Conservation (phyloP, 2,888 invertebrate genomes). For the Xylota sylvarum region DNA sequence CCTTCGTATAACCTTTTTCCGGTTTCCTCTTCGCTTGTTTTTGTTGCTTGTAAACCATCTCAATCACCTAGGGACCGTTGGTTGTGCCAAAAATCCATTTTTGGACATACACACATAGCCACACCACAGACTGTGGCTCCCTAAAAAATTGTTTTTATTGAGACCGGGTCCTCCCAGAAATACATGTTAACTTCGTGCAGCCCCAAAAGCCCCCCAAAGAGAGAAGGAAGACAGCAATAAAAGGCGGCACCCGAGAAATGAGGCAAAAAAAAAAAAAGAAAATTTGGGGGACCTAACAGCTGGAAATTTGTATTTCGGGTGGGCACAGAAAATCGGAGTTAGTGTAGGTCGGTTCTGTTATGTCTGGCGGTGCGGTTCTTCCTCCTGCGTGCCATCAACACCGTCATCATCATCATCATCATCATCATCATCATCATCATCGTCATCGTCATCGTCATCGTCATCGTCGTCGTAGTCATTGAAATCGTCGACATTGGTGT, state of each 20-base stretch:
- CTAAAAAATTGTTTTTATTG: conserved; percentile 63
- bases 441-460: conserved; percentile 40
- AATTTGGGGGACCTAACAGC: conserved; percentile 74
- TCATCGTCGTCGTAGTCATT: conserved; percentile 51
- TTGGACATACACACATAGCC: conserved; percentile 52
- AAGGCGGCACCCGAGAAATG: conserved; percentile 36
- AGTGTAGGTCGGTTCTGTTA: conserved; percentile 76
- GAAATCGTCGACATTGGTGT: conserved; percentile 31
- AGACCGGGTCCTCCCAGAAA: conserved; percentile 46
- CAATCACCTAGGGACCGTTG: conserved; percentile 66
- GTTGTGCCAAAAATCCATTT: conserved; percentile 43
- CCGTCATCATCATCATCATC: conserved; percentile 31
- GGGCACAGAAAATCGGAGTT: conserved; percentile 71
- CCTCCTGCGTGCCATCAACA: conserved; percentile 42
- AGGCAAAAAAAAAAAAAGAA: conserved; percentile 24
- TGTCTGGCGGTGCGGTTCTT: conserved; percentile 58
- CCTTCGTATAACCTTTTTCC: conserved; percentile 46
- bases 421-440: conserved; percentile 40
- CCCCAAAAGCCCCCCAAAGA: conserved; percentile 42
- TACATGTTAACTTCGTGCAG: conserved; percentile 13
- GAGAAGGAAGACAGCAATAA: conserved; percentile 46
- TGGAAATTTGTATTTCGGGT: conserved; percentile 68
- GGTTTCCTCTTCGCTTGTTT: conserved; percentile 55
- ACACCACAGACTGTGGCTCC: conserved; percentile 54
- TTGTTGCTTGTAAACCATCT: conserved; percentile 47